Evolutionary conservation across 2,113 vertebrate species (phyloP), one percentile per base, ranked within the genome.

Genomic region (Ictalurus furcatus): DNA sequence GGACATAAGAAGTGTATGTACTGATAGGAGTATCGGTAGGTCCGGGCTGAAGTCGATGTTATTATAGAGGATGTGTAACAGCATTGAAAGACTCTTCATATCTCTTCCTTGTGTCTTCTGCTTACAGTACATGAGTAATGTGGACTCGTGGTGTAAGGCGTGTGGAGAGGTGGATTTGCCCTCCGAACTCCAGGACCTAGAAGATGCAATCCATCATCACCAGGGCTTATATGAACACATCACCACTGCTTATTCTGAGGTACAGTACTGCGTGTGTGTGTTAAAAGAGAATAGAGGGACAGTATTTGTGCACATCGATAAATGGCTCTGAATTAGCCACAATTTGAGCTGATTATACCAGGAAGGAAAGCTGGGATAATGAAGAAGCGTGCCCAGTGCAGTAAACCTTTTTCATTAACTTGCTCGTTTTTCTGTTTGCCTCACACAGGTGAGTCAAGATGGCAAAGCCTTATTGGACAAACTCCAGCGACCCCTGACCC

Each of bases 151-250:
- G 98, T 99, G 98, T 87, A 99, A 99, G 93, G 98, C 98, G 0
- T 99, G 98, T 9, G 97, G 98, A 0, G 98, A 99, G 87, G 98
- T 98, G 71, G 98, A 99, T 69, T 94, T 99, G 91, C 98, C 98
- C 0, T 99, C 98, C 0, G 98, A 99, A 92, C 96, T 99, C 6
- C 98, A 99, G 92, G 98, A 99, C 91, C 96, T 99, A 21, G 98
- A 99, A 93, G 98, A 99, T 1, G 98, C 97, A 87, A 99, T 99
- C 84, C 98, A 99, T 90, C 98, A 99, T 93, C 98, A 99, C 94
- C 98, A 99, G 95, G 98, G 98, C 69, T 96, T 99, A 85, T 99
- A 99, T 16, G 98, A 99, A 86, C 98, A 99, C 94, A 97, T 99
- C 94, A 99, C 97, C 0, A 94, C 98, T 37, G 98, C 98, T 11